Base-by-base conservation (phyloP, 2,888 invertebrate genomes). In the Ernsta delagoae region DNA sequence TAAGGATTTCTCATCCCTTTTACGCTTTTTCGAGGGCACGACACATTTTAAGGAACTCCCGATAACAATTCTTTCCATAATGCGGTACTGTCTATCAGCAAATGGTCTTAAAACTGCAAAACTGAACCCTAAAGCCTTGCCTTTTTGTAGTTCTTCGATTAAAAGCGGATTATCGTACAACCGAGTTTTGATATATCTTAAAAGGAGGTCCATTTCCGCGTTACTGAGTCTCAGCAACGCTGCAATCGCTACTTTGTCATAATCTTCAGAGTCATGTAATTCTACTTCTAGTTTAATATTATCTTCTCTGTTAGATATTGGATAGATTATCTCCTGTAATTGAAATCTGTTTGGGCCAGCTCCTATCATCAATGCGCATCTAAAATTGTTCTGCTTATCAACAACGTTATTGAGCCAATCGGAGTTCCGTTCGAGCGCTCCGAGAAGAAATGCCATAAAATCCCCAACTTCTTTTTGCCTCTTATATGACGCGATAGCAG, bases 281-380 rank as follows among this genome's bases (percentile, higher is more conserved):
- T 92, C 91, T 1, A 92, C 85, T 80, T 92, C 88, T 0, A 92
- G 78, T 70, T 85, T 87, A n/a, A 90, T 74, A 62, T 86, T 82
- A 12, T 84, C 81, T 11, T 79, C 78, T 45, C 16, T 69, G n/a
- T 82, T 76, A 0, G 16, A 16, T 1, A 16, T 16, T 16, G 92
- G 92, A 72, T 92, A 92, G 67, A 92, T 89, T 8, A 87, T 84
- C 78, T 92, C 85, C 78, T 89, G 87, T 3, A 90, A 79, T 72
- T 88, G 87, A 71, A 90, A 92, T 63, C 92, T 84, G 70, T 92
- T 91, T 5, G 92, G 90, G 1, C 92, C 92, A 1, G 90, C 85
- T 31, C 92, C 92, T 1, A 83, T 82, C 85, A 92, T 79, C 64
- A 92, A 74, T 0, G 84, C 92, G 71, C 92, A 91, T 76, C 79